These are phyloP conservation scores for Cottus gobio DNA, from an alignment of 2,113 vertebrate genomes.

Conservation along the genomic window DNA sequence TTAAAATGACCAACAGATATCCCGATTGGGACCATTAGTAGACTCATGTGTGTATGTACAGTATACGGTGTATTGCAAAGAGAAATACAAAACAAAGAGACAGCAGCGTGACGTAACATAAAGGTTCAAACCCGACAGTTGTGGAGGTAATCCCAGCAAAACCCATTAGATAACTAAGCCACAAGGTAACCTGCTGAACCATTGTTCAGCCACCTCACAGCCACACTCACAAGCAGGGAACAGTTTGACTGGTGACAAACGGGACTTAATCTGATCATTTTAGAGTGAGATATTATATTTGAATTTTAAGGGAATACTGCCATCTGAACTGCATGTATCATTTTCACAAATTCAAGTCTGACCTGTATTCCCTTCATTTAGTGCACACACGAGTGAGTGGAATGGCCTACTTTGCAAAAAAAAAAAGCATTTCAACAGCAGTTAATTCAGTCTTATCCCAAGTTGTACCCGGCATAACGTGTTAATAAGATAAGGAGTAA, in stretches of 20 bases:
- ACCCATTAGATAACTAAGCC: slow-evolving; percentile 56
- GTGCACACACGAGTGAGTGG: neutral
- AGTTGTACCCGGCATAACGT: neutral
- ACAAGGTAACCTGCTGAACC: slow-evolving; percentile 33
- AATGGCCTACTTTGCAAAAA: neutral
- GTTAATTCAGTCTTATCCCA: neutral
- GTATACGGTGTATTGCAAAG: neutral
- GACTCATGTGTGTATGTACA: neutral
- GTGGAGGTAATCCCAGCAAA: slow-evolving; percentile 62
- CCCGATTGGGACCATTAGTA: neutral
- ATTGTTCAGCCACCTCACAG: slow-evolving; percentile 35
- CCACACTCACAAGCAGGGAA: slow-evolving; percentile 2
- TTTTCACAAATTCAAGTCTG: neutral
- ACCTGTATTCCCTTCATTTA: neutral
- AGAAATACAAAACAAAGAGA: slow-evolving; percentile 47
- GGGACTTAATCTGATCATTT: slow-evolving; percentile 2
- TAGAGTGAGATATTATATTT: neutral
- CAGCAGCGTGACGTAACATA: slow-evolving; percentile 34
- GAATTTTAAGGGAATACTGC: neutral
- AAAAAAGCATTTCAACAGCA: neutral
- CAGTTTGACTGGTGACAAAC: neutral
- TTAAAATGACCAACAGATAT: neutral
- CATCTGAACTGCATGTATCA: neutral
- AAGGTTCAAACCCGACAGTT: slow-evolving; percentile 50
- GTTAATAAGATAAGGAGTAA: neutral